Percentiles rank a stretch among this genome's conserved stretches.
phyloP scores from a whole-genome alignment of 2,888 invertebrate species.

The Lepetodrilus schrolli region DNA sequence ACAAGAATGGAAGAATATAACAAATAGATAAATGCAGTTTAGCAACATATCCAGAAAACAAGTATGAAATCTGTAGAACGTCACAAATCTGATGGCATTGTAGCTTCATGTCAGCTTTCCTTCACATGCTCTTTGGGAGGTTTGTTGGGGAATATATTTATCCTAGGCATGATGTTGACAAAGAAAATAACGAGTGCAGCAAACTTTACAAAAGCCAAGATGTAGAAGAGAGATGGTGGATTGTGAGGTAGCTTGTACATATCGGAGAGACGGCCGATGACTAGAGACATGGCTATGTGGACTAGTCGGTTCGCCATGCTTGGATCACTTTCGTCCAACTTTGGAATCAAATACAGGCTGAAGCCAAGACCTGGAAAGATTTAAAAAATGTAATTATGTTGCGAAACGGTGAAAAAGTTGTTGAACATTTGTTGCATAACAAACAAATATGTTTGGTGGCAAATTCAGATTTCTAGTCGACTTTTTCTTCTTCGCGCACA shows the following conservation, averaged over 20 bases:
- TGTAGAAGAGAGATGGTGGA: conserved; percentile 28
- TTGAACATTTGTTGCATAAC: neutral
- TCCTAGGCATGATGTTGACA: conserved; percentile 30
- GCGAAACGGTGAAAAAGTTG: neutral
- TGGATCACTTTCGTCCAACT: neutral
- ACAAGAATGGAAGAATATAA: too few species aligned
- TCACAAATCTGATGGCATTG: neutral
- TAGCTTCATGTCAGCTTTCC: neutral
- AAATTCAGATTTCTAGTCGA: too few species aligned
- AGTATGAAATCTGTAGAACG: too few species aligned
- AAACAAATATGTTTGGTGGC: too few species aligned
- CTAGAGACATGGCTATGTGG: neutral
- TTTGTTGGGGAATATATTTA: neutral
- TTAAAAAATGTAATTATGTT: neutral
- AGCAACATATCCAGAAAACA: too few species aligned
- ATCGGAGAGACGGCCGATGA: neutral
- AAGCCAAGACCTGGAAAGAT: neutral
- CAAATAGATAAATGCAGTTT: too few species aligned
- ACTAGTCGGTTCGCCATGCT: neutral
- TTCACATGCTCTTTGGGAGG: neutral
- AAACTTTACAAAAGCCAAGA: conserved; percentile 30
- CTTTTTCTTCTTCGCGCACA: too few species aligned
- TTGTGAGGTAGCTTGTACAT: conserved; percentile 22
- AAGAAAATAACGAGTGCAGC: conserved; percentile 20
- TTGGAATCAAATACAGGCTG: neutral